Conservation (phyloP, 92 coral and sea anemone species). For the Porites lobata region DNA sequence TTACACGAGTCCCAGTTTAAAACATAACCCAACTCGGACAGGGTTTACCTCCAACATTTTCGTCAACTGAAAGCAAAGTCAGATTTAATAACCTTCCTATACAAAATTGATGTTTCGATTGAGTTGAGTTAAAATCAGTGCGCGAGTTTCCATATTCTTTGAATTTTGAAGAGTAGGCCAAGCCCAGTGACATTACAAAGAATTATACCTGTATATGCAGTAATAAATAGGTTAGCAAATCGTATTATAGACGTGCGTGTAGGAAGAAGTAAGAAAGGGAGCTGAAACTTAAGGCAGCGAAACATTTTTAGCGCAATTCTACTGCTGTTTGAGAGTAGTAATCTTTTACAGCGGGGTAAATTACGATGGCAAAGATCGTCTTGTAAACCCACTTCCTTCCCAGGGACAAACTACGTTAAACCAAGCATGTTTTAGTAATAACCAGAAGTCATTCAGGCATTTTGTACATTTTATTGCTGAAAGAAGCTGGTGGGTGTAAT, state of each 20-base stretch:
- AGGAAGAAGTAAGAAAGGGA: too few species aligned
- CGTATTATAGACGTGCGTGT: too few species aligned
- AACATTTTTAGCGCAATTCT: too few species aligned
- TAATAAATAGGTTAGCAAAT: too few species aligned
- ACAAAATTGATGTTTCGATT: neutral
- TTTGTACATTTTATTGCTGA: neutral
- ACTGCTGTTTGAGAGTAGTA: too few species aligned
- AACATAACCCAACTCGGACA: neutral
- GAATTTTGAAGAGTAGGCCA: too few species aligned
- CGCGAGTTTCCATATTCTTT: too few species aligned
- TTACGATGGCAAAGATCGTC: too few species aligned
- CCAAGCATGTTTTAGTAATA: neutral
- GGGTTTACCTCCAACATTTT: neutral
- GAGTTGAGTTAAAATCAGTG: neutral
- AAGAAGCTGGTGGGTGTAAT: neutral
- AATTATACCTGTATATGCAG: too few species aligned
- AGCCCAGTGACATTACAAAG: neutral
- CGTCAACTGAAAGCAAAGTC: too few species aligned
- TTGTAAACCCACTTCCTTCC: neutral
- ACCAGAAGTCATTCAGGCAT: slow-evolving; percentile 23
- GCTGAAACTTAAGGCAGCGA: too few species aligned
- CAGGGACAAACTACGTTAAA: neutral
- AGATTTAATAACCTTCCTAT: neutral
- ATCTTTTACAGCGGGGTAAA: too few species aligned
- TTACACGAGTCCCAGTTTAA: neutral